Conservation (phyloP, 1,140 invertebrate species). For the Zaprionus kolodkinae region DNA sequence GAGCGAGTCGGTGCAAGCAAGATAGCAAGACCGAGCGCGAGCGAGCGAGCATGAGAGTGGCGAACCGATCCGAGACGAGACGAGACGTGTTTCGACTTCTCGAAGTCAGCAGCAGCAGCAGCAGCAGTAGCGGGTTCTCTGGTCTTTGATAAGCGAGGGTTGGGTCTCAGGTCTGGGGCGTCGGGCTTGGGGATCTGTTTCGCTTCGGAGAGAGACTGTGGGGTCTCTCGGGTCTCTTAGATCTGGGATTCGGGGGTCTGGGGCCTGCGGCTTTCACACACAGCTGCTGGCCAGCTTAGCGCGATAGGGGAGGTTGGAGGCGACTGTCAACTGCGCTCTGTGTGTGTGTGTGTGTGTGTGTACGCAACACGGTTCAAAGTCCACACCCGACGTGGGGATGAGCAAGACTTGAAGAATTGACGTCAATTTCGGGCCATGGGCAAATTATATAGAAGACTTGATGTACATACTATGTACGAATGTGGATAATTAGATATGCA, state of each 20-base stretch:
- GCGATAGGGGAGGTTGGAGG: constrained; percentile 7
- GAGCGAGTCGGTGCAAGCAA: not conserved
- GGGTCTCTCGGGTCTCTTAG: constrained; percentile 1
- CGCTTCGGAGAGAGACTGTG: not conserved
- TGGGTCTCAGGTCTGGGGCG: constrained; percentile 3
- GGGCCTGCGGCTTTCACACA: not conserved
- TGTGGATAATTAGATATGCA: not conserved
- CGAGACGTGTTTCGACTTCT: too few relatives aligned
- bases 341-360: too few relatives aligned
- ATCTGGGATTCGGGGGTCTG: not conserved
- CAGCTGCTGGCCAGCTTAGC: not conserved
- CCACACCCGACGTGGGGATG: constrained; percentile 26
- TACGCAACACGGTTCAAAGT: constrained; percentile 50
- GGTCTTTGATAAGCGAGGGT: constrained; percentile 29
- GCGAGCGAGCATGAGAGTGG: not conserved
- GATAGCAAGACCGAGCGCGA: not conserved
- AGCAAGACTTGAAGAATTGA: constrained; percentile 32
- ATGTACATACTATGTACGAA: not conserved
- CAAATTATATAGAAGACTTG: not conserved
- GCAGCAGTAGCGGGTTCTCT: too few relatives aligned
- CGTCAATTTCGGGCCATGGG: constrained; percentile 1
- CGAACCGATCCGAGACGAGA: not conserved
- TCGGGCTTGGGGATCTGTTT: not conserved
- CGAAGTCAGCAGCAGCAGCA: not conserved
- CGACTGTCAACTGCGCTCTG: not conserved